A percentile compares a stretch with the other conserved stretches of the same genome.
phyloP scores from a whole-genome alignment of 2,888 invertebrate species.

The Leucoptera coffeella region DNA sequence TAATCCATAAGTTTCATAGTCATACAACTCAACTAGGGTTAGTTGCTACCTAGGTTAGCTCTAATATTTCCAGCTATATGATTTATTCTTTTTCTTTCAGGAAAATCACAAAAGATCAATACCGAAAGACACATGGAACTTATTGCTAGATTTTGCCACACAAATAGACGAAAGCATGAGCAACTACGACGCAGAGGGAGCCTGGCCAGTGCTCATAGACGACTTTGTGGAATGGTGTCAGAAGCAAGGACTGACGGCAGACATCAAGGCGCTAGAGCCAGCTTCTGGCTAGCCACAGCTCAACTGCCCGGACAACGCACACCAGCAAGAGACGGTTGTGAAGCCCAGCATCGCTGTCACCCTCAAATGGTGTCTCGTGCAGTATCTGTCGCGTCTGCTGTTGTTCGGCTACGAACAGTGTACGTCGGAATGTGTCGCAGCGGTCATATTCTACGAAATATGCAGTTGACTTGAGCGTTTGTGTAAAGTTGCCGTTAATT shows the following conservation, averaged over 20 bases:
- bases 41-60: no score
- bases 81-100: slow-evolving; percentile 53
- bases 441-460: slow-evolving; percentile 27
- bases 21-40: no score
- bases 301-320: slow-evolving; percentile 11
- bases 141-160: slow-evolving; percentile 91
- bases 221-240: slow-evolving; percentile 63
- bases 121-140: slow-evolving; percentile 98
- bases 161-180: slow-evolving; percentile 94
- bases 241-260: slow-evolving; percentile 43
- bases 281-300: slow-evolving; percentile 36
- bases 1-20: no score
- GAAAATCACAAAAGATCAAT: slow-evolving; percentile 95
- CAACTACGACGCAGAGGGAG: slow-evolving; percentile 98
- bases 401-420: slow-evolving; percentile 27
- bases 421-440: slow-evolving; percentile 30
- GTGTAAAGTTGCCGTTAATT: slow-evolving; percentile 7
- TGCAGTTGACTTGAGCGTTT: slow-evolving; percentile 27
- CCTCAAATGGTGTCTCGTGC: slow-evolving; percentile 11
- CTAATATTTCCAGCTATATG: no score
- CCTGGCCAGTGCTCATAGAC: slow-evolving; percentile 98
- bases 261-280: slow-evolving; percentile 27
- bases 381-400: slow-evolving; percentile 23
- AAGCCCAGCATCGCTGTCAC: slow-evolving; percentile 7
- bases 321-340: slow-evolving; percentile 11